phyloP scores from a whole-genome alignment of 2,888 invertebrate species.

The Acrobasis consociella region DNA sequence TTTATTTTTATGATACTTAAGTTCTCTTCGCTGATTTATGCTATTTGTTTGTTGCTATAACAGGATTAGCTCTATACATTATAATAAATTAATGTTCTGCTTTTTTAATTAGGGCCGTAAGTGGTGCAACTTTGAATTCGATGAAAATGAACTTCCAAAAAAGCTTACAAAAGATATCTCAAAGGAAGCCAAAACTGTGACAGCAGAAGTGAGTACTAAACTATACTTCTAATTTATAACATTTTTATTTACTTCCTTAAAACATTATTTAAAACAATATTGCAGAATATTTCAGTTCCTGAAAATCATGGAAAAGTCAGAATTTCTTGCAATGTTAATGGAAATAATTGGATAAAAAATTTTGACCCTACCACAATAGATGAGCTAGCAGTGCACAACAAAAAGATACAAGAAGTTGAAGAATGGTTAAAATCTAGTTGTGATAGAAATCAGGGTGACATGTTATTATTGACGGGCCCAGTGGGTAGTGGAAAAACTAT shows the following conservation, averaged over 20 bases:
- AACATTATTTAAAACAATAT: slow-evolving; percentile 20
- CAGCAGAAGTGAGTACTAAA: slow-evolving; percentile 29
- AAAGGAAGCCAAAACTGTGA: slow-evolving; percentile 16
- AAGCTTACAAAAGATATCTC: slow-evolving; percentile 39
- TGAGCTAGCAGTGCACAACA: slow-evolving; percentile 88
- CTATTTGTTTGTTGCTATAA: too few relatives aligned
- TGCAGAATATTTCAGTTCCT: slow-evolving; percentile 20
- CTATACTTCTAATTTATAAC: too few relatives aligned
- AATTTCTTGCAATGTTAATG: slow-evolving; percentile 35
- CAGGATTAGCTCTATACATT: too few relatives aligned
- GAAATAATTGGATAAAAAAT: slow-evolving; percentile 83
- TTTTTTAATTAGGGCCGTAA: slow-evolving; percentile 49
- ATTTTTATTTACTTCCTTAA: too few relatives aligned
- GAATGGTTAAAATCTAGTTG: slow-evolving; percentile 83
- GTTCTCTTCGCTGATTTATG: too few relatives aligned
- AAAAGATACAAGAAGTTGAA: slow-evolving; percentile 88
- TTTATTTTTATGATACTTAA: too few relatives aligned
- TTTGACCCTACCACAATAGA: slow-evolving; percentile 82
- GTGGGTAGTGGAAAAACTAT: slow-evolving; percentile 93
- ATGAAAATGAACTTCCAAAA: slow-evolving; percentile 49
- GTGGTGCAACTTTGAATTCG: slow-evolving; percentile 73
- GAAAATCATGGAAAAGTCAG: neutral
- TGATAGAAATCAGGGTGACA: slow-evolving; percentile 59
- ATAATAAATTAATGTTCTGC: neutral
- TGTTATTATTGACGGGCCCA: slow-evolving; percentile 90